phyloP scores from a whole-genome alignment of 2,113 vertebrate species.

The Paramisgurnus dabryanus region DNA sequence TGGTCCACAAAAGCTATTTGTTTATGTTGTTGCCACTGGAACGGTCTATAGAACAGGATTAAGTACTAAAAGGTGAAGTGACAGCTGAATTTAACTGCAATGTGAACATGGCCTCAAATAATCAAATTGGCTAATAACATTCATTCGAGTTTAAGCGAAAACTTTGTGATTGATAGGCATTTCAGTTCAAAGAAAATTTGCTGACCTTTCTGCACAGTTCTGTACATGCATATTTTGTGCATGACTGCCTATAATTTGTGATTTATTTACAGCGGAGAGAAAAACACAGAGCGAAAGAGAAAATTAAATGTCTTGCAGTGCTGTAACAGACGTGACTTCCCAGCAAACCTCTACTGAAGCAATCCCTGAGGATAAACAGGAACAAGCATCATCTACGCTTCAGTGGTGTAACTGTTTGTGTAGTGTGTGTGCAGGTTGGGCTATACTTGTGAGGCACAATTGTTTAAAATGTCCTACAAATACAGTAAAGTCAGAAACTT shows the following conservation, averaged over 20 bases:
- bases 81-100: no score
- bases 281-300: not conserved
- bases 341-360: not conserved
- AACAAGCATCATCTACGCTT: slow-evolving; percentile 3
- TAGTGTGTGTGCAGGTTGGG: not conserved
- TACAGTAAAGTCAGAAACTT: no score
- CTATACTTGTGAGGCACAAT: not conserved
- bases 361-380: slow-evolving; percentile 3
- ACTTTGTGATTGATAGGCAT: no score
- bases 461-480: no score
- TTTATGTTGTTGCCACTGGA: no score
- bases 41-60: no score
- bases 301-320: slow-evolving; percentile 3
- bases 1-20: no score
- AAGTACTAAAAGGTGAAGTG: no score
- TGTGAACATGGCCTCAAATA: no score
- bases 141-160: no score
- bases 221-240: slow-evolving; percentile 7
- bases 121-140: not conserved
- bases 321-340: slow-evolving; percentile 6
- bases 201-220: not conserved
- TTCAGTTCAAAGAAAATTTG: not conserved
- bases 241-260: not conserved
- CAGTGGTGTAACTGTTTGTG: not conserved
- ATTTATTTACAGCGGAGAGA: slow-evolving; percentile 10